Percentiles rank a stretch among this genome's conserved stretches.
These are phyloP conservation scores for Ctenicera cuprea DNA, from an alignment of 2,888 invertebrate species.

Conservation along the genomic window DNA sequence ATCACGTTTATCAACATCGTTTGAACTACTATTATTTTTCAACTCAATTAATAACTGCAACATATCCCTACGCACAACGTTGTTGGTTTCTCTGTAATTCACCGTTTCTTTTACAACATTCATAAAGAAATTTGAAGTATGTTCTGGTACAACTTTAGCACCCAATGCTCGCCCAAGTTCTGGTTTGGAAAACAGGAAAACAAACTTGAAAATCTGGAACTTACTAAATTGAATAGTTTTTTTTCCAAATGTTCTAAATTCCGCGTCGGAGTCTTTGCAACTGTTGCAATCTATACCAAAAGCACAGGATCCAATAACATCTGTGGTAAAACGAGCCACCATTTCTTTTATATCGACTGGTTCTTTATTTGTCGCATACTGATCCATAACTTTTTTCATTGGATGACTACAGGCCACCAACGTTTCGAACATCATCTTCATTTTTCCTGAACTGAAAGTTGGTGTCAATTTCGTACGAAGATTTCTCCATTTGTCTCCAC, in stretches of 20 bases:
- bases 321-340: conserved; percentile 75
- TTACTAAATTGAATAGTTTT: conserved; percentile 41
- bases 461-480: conserved; percentile 69
- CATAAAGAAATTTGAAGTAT: conserved; percentile 61
- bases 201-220: not conserved
- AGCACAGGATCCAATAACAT: conserved; percentile 76
- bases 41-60: conserved; percentile 67
- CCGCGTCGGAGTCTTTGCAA: conserved; percentile 74
- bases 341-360: conserved; percentile 67
- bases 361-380: conserved; percentile 21
- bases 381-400: conserved; percentile 38
- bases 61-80: conserved; percentile 65
- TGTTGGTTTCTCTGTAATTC: conserved; percentile 58
- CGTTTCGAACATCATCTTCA: conserved; percentile 56
- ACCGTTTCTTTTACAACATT: conserved; percentile 61
- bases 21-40: conserved; percentile 35
- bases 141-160: conserved; percentile 55
- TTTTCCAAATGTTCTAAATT: conserved; percentile 68
- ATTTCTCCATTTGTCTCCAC: conserved; percentile 76
- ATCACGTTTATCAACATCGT: conserved; percentile 1
- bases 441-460: conserved; percentile 56
- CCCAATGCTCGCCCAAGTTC: conserved; percentile 66
- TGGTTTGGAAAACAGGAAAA: conserved; percentile 55
- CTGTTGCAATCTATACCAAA: conserved; percentile 78
- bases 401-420: conserved; percentile 44